A percentile compares a stretch with the other conserved stretches of the same genome.
phyloP scores from a whole-genome alignment of 2,113 vertebrate genomes.

The Typhlomys cinereus region DNA sequence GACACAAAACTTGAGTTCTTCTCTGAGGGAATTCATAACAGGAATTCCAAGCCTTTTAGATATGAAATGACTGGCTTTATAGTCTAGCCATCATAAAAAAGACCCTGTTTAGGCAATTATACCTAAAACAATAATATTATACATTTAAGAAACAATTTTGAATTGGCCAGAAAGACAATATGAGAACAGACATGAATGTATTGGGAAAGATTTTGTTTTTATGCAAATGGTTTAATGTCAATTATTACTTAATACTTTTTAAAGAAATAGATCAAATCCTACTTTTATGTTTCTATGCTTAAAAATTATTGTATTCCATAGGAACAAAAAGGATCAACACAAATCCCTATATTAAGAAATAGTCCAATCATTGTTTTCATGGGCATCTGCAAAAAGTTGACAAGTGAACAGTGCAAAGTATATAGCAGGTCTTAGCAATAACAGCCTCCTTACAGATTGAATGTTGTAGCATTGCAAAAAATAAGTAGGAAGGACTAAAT shows the following conservation, averaged over 20 bases:
- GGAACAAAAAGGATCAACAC: background rate
- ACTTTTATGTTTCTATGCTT: background rate
- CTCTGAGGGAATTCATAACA: background rate
- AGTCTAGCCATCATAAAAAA: background rate
- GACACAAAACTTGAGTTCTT: background rate
- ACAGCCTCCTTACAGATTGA: background rate
- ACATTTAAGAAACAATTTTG: background rate
- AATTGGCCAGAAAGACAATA: background rate
- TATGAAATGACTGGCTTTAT: background rate
- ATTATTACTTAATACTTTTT: conserved; percentile 23
- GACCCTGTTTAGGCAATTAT: background rate
- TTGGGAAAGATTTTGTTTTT: conserved; percentile 6
- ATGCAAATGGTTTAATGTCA: conserved; percentile 2
- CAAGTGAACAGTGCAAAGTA: background rate
- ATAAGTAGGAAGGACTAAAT: background rate
- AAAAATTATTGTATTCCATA: background rate
- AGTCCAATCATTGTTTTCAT: background rate
- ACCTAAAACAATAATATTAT: background rate
- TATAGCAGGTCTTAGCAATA: background rate
- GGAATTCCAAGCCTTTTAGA: background rate
- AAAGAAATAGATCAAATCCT: background rate
- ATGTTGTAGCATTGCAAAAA: conserved; percentile 4
- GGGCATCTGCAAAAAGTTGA: background rate
- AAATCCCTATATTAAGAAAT: conserved; percentile 6
- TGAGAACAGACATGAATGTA: background rate